Evolutionary conservation across 2,888 invertebrate species (phyloP), one percentile per base, ranked within the genome.

Genomic region (Cryptus viduatorius): DNA sequence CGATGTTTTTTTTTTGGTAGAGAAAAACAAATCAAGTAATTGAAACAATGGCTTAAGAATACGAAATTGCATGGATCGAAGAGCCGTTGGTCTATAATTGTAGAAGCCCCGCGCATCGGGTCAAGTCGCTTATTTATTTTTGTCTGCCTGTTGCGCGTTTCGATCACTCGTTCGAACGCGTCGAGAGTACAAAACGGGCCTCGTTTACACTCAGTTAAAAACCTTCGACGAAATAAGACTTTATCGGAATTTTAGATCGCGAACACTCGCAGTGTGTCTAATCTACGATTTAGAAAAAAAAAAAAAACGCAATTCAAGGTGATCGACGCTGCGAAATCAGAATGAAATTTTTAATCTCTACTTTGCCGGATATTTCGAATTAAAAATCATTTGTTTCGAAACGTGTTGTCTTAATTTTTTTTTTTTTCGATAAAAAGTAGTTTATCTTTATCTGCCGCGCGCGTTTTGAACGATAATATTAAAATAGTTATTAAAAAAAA

Each of bases 21-120:
- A n/a, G 19, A 31, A 31, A 75, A 37, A 46, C 14, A 61, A 44
- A 53, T 12, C 46, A 16, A 50, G 7, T 59, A 29, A 67, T 50
- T 12, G 37, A 64, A 8, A 64, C 14, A 64, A 56, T 44, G 42
- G 24, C 4, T 46, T n/a, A 68, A 46, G 61, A 65, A 16, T 16
- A 48, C 12, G 12, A 48, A n/a, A 14, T 10, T 44, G 29, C 7
- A 59, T 48, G 48, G 14, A 64, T 65, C 44, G 10, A 68, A 73
- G 10, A n/a, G 16, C 19, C 61, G 48, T 24, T 46, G 69, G 61
- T 77, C 82, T 85, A 85, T 85, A 76, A 85, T 82, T 81, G 67
- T 73, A 77, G 4, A n/a, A 73, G 50, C 46, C 61, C 42, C 29
- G 42, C 19, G 64, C 76, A 31, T 59, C 46, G 67, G 53, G 56